Evolutionary conservation across 2,888 invertebrate species (phyloP).

Genomic region (Caenorhabditis wallacei): DNA sequence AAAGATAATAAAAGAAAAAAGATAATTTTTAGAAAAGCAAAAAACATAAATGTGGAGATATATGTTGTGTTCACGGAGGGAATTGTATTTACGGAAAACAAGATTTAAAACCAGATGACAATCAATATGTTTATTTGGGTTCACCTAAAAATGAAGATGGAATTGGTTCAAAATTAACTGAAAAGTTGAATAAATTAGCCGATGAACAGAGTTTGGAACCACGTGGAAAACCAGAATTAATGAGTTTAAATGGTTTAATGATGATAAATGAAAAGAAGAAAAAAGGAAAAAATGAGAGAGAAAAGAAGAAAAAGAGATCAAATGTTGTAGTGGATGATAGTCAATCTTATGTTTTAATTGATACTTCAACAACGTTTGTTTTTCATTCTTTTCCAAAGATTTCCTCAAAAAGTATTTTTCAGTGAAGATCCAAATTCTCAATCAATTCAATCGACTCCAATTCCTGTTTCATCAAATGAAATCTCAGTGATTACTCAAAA

Average conservation of each 20-base stretch:
- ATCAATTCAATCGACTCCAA: neutral
- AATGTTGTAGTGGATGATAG: conserved; percentile 26
- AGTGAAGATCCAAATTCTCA: conserved; percentile 1
- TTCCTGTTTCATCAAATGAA: conserved; percentile 1
- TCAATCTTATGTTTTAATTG: conserved; percentile 42
- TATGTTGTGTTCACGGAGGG: conserved; percentile 54
- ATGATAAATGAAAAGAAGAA: neutral
- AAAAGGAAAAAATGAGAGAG: conserved; percentile 19
- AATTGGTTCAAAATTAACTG: conserved; percentile 25
- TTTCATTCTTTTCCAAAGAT: neutral
- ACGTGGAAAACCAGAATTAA: conserved; percentile 30
- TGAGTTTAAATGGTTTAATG: conserved; percentile 38
- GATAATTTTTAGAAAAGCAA: conserved; percentile 18
- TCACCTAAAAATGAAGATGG: conserved; percentile 32
- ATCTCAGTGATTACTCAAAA: neutral
- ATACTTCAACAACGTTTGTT: neutral
- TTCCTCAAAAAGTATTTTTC: neutral
- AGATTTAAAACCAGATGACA: conserved; percentile 21
- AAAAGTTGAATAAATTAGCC: conserved; percentile 36
- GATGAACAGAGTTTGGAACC: conserved; percentile 1
- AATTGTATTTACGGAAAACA: conserved; percentile 25
- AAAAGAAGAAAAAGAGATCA: conserved; percentile 26
- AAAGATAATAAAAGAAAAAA: neutral
- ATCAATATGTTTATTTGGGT: conserved; percentile 61
- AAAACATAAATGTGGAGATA: conserved; percentile 7